Conservation (phyloP, 2,113 vertebrate species). For the Trematomus loennbergii region DNA sequence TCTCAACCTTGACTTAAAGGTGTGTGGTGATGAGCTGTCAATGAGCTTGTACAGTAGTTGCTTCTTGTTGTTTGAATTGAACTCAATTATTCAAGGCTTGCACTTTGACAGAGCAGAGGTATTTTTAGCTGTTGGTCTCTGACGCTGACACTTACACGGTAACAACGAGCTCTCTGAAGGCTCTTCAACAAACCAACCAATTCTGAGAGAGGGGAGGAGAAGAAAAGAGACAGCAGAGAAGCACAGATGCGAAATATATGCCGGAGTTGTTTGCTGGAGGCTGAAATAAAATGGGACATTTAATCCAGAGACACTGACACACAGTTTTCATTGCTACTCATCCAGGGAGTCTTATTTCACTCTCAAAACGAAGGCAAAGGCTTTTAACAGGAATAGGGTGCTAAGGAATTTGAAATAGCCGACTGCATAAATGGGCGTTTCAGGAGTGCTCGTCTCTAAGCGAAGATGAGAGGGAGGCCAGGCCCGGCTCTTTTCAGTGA, state of each 20-base stretch:
- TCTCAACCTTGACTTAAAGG: conserved; percentile 58
- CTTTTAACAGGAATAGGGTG: conserved; percentile 7
- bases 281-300: conserved; percentile 46
- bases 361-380: conserved; percentile 8
- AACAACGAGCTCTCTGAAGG: conserved; percentile 62
- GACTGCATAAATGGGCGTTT: conserved; percentile 25
- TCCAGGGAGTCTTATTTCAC: conserved; percentile 21
- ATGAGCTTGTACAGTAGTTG: conserved; percentile 47
- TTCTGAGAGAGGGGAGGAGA: conserved; percentile 38
- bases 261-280: conserved; percentile 56
- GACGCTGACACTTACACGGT: conserved; percentile 53
- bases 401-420: conserved; percentile 6
- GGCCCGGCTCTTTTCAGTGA: conserved; percentile 10
- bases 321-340: conserved; percentile 8
- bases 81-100: conserved; percentile 74
- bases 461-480: conserved; percentile 21
- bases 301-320: conserved; percentile 27
- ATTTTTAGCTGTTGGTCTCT: conserved; percentile 75
- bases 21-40: conserved; percentile 17
- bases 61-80: conserved; percentile 63
- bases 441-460: conserved; percentile 1
- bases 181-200: conserved; percentile 60
- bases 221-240: conserved; percentile 37
- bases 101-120: conserved; percentile 68
- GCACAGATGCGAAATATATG: conserved; percentile 44